phyloP scores from a whole-genome alignment of 2,797 vertebrate species.

The Molossus molossus region DNA sequence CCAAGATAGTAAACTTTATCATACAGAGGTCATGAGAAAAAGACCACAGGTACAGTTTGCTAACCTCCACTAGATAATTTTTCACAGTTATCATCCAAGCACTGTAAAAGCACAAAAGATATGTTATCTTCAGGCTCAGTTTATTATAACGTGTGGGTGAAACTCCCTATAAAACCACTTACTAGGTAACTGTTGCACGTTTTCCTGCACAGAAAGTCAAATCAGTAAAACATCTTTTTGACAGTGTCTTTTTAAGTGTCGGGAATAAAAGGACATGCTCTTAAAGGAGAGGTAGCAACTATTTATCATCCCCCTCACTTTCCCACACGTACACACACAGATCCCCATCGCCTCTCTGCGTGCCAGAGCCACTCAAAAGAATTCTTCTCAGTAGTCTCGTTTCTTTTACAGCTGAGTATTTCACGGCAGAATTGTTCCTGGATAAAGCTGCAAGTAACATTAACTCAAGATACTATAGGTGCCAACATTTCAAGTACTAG shows the following conservation, averaged over 20 bases:
- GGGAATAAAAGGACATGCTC: slow-evolving; percentile 86
- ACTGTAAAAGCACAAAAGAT: slow-evolving; percentile 89
- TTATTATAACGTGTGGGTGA: slow-evolving; percentile 89
- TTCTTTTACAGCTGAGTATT: slow-evolving; percentile 83
- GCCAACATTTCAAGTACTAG: slow-evolving; percentile 76
- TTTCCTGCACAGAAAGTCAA: slow-evolving; percentile 88
- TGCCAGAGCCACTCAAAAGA: slow-evolving; percentile 84
- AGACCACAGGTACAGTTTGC: slow-evolving; percentile 89
- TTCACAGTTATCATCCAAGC: slow-evolving; percentile 91
- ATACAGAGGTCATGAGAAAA: slow-evolving; percentile 91
- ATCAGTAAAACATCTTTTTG: slow-evolving; percentile 89
- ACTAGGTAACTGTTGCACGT: slow-evolving; percentile 88
- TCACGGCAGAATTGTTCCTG: slow-evolving; percentile 79
- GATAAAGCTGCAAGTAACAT: slow-evolving; percentile 79
- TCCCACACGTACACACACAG: slow-evolving; percentile 79
- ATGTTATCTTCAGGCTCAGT: slow-evolving; percentile 88
- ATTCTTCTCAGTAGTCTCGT: slow-evolving; percentile 78
- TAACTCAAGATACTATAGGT: slow-evolving; percentile 78
- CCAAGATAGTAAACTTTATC: slow-evolving; percentile 91
- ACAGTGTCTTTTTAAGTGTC: slow-evolving; percentile 88
- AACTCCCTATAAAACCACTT: slow-evolving; percentile 89
- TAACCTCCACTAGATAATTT: slow-evolving; percentile 90
- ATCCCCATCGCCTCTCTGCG: slow-evolving; percentile 79
- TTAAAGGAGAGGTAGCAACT: slow-evolving; percentile 85
- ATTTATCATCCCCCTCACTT: slow-evolving; percentile 86